Evolutionary conservation across 1,140 invertebrate species (phyloP), one percentile per base, ranked within the genome.

Genomic region (Cheumatopsyche charites): DNA sequence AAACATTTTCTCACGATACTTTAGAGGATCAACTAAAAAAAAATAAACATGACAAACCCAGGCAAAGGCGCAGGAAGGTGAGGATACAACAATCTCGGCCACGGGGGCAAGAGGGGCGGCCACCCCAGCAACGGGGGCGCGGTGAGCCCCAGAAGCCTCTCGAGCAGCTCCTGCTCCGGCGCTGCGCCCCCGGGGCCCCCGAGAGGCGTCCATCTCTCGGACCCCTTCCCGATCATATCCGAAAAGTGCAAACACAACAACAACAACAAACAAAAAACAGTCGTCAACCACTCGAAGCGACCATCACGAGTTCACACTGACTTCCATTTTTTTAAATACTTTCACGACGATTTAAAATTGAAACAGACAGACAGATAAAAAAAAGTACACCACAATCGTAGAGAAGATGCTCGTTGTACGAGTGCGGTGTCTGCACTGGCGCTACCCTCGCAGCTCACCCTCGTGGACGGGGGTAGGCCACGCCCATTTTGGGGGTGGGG

Each of bases 401-500:
- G n/a, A n/a, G n/a, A n/a, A n/a, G n/a, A n/a, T 78, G 15, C 52
- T 9, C 25, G 12, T 47, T 77, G 71, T 45, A 80, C 81, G 82
- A 82, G 82, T 26, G 55, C 55, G 21, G 21, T 26, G 15, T n/a
- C 23, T 11, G 19, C 58, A 63, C 29, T 45, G 36, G 13, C 4
- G 45, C n/a, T 42, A 41, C 29, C 52, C 65, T 17, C 36, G 15
- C 23, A 45, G 23, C 43, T 43, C 62, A 21, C 66, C 47, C 52
- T 11, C 19, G 21, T 17, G 7, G 62, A 13, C 3, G 25, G 58
- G 61, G 29, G n/a, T n/a, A 49, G 69, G 25, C 61, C 13, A 23
- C 65, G 52, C 68, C 55, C 58, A 21, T 36, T 26, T 15, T 12
- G 9, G 23, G 61, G 55, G 55, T 45, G 68, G 65, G 52, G 62